Evolutionary conservation across 2,113 vertebrate species (phyloP), one percentile per base, ranked within the genome.

Genomic region (Crocuta crocuta): DNA sequence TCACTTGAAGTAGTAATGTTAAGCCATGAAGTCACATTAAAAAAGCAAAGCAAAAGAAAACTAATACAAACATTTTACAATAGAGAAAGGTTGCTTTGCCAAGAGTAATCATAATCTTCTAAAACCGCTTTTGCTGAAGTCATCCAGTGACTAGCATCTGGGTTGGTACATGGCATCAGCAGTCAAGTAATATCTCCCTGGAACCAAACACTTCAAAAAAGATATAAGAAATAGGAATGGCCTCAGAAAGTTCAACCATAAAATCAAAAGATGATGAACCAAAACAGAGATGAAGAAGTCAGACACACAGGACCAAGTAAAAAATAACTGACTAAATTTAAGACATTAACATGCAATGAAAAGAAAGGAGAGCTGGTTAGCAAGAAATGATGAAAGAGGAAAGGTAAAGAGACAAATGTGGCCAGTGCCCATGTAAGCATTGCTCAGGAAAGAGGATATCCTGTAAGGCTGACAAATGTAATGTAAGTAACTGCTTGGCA

Each of bases 211-310:
- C 10, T 21, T 50, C 10, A 12, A 39, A 84, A 79, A 73, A 74
- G 24, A 85, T 39, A 88, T 0, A 31, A 31, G 35, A 33, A 87
- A 83, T 48, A 91, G 87, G 48, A 96, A 95, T 28, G 19, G 31
- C n/a, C 45, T 88, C 28, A 91, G n/a, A 85, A 89, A 79, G 28
- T 33, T 83, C 50, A 96, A 88, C 70, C 63, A 87, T 78, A 91
- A 96, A 91, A n/a, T 26, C n/a, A 70, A 91, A 88, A 78, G 13
- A 70, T 65, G 35, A 84, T 76, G 78, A 95, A 50, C 19, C 21
- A 58, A 71, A 91, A 73, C 28, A 55, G 12, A 86, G 19, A 81
- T 68, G 45, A 90, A 65, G 31, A 93, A 84, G 10, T 43, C 61
- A 74, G n/a, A n/a, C n/a, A 68, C 48, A 74, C 7, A 83, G 15